A percentile compares a stretch with the other conserved stretches of the same genome.
These are phyloP conservation scores for Myotis vivesi DNA, from an alignment of 2,797 vertebrate species.

Conservation along the genomic window DNA sequence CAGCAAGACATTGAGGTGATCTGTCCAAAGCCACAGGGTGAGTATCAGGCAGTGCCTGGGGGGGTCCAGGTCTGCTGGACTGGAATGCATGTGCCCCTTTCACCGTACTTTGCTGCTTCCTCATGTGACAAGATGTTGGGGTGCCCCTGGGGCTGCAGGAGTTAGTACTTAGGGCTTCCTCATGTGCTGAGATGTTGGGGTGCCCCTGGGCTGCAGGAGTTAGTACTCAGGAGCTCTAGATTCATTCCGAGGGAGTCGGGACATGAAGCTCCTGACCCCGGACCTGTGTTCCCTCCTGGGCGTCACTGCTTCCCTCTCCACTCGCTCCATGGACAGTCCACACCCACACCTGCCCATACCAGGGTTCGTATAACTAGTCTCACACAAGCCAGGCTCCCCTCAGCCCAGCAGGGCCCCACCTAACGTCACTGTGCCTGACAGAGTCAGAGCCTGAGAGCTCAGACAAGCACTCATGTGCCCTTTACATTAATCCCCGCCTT, in stretches of 20 bases:
- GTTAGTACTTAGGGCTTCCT: too few species aligned
- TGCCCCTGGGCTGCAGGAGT: too few species aligned
- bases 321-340: accelerated
- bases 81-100: accelerated
- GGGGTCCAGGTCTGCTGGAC: not conserved
- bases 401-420: not conserved
- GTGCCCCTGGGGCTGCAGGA: too few species aligned
- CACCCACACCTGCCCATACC: not conserved
- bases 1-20: not conserved
- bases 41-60: not conserved
- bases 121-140: too few species aligned
- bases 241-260: too few species aligned
- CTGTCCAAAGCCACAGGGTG: not conserved
- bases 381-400: not conserved
- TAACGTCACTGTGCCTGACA: accelerated
- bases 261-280: not conserved
- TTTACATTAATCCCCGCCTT: not conserved
- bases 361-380: not conserved
- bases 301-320: not conserved
- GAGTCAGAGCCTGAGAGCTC: not conserved
- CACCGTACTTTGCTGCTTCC: not conserved
- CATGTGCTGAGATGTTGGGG: too few species aligned
- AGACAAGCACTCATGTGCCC: too few species aligned
- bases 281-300: not conserved
- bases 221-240: not conserved